Percentiles rank a stretch among this genome's conserved stretches.
phyloP scores from a whole-genome alignment of 2,888 invertebrate genomes.

The Melanotus villosus region DNA sequence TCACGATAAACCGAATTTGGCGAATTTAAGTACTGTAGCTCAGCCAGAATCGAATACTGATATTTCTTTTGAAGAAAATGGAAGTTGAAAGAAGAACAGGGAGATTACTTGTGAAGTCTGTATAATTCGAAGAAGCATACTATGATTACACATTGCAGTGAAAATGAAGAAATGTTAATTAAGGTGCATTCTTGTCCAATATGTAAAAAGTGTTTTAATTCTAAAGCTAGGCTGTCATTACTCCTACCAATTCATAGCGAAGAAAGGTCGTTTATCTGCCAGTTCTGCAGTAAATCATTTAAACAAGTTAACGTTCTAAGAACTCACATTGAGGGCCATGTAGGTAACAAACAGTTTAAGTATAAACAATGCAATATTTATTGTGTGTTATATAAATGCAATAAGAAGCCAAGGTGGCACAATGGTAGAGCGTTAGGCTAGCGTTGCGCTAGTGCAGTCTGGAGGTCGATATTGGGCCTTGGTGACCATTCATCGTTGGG shows the following conservation, averaged over 20 bases:
- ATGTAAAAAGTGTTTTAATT: neutral
- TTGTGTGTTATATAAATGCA: neutral
- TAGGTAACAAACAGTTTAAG: neutral
- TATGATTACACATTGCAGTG: neutral
- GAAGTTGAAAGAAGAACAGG: neutral
- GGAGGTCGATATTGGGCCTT: neutral
- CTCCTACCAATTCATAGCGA: neutral
- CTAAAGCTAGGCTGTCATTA: neutral
- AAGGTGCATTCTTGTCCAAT: neutral
- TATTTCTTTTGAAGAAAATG: too few species aligned
- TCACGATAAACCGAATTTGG: too few species aligned
- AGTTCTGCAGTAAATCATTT: neutral
- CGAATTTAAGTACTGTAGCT: too few species aligned
- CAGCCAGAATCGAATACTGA: too few species aligned
- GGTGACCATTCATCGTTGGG: neutral
- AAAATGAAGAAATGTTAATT: neutral
- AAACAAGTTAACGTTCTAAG: neutral
- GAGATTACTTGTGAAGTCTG: neutral
- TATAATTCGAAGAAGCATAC: neutral
- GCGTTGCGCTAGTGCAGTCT: neutral
- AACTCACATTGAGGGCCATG: neutral
- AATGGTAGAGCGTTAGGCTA: too few species aligned
- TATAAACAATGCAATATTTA: neutral
- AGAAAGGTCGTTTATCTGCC: neutral
- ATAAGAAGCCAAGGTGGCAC: neutral